These are phyloP conservation scores for Romanomermis culicivorax DNA, from an alignment of 2,888 invertebrate species.

Conservation along the genomic window DNA sequence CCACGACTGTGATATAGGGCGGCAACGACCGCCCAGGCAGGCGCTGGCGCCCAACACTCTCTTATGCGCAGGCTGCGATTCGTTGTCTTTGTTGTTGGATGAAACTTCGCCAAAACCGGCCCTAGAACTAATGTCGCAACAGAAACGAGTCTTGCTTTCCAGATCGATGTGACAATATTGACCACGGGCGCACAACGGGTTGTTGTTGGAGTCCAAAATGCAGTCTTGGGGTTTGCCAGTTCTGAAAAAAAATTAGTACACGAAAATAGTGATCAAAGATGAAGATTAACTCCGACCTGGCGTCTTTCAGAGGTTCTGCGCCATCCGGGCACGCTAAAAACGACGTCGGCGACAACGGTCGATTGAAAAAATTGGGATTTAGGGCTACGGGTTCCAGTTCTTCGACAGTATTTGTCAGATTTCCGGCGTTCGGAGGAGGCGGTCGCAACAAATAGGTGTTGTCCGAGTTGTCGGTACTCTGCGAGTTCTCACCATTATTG, in stretches of 20 bases:
- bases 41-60: background rate
- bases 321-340: conserved; percentile 1
- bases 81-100: background rate
- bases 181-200: conserved; percentile 24
- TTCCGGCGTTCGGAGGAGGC: too few species aligned
- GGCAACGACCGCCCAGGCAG: background rate
- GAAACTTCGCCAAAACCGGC: background rate
- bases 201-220: conserved; percentile 25
- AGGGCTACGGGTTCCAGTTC: too few species aligned
- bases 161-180: conserved; percentile 26
- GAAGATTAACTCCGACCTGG: background rate
- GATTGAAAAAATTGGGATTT: background rate
- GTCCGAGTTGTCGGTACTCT: too few species aligned
- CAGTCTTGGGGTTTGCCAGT: conserved; percentile 13
- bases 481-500: too few species aligned
- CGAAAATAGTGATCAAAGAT: background rate
- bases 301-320: background rate
- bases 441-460: too few species aligned
- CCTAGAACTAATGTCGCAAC: conserved; percentile 1
- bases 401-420: too few species aligned
- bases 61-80: background rate
- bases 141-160: background rate
- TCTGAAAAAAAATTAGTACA: background rate
- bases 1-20: background rate
- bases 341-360: background rate